These are phyloP conservation scores for Lamellibrachia satsuma DNA, from an alignment of 2,888 invertebrate species.

Conservation along the genomic window DNA sequence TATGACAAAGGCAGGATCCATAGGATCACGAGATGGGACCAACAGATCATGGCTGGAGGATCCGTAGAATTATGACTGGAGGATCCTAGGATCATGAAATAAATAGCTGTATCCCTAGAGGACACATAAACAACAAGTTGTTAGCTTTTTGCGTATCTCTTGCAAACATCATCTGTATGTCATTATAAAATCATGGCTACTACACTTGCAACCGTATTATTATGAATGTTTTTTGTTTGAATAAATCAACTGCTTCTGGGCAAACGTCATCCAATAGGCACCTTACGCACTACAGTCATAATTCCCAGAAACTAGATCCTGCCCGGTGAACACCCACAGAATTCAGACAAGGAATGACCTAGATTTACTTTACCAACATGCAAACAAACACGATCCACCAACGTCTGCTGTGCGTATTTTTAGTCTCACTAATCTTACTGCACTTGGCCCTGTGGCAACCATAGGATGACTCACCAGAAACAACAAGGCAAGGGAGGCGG, in stretches of 20 bases:
- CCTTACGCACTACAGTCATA: not conserved
- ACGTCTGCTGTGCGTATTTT: not conserved
- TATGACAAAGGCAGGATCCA: not conserved
- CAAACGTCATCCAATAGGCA: not conserved
- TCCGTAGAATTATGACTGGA: no score
- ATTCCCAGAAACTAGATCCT: not conserved
- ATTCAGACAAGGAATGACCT: not conserved
- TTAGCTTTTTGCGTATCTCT: no score
- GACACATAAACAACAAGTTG: not conserved
- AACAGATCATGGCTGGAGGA: not conserved
- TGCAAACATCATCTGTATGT: not conserved
- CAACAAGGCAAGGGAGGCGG: not conserved
- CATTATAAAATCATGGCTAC: not conserved
- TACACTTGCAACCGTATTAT: not conserved
- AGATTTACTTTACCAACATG: not conserved
- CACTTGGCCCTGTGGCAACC: not conserved
- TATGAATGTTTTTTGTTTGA: not conserved
- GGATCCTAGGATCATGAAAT: no score
- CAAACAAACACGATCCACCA: not conserved
- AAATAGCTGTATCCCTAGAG: no score
- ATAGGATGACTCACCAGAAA: not conserved
- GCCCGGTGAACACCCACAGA: not conserved
- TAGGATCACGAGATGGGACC: not conserved
- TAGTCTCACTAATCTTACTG: not conserved
- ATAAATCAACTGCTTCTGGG: not conserved